These are phyloP conservation scores for Lagopus leucura DNA, from an alignment of 2,113 vertebrate genomes.

Conservation along the genomic window DNA sequence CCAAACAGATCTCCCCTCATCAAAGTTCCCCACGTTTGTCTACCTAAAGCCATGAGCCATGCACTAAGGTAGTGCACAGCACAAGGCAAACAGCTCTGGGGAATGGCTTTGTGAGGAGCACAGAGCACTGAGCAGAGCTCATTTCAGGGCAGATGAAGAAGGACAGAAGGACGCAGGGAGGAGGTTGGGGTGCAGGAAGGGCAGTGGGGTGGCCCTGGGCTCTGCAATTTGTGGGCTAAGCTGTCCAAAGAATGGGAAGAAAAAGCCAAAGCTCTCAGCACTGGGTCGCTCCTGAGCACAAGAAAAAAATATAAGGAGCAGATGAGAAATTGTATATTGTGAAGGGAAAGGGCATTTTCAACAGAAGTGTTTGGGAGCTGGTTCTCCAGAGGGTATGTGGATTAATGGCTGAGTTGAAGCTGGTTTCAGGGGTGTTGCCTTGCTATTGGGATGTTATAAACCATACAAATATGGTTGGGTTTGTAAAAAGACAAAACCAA, in stretches of 20 bases:
- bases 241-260: background rate
- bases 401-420: background rate
- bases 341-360: conserved; percentile 8
- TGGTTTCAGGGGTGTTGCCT: background rate
- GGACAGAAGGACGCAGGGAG: background rate
- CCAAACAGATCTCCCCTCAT: background rate
- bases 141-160: conserved; percentile 23
- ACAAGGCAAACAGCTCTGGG: background rate
- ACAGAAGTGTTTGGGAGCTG: background rate
- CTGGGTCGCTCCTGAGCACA: background rate
- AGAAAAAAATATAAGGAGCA: background rate
- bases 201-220: background rate
- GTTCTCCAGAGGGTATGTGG: background rate
- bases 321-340: background rate
- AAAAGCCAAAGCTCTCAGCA: background rate
- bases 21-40: background rate
- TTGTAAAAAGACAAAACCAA: background rate
- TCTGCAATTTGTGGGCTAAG: background rate
- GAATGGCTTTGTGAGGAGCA: background rate
- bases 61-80: background rate
- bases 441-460: background rate
- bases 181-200: conserved; percentile 11
- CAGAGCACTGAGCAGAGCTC: background rate
- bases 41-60: background rate
- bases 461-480: background rate